A percentile compares a stretch with the other conserved stretches of the same genome.
Conservation (phyloP, 2,797 vertebrate species). For the Lycodopsis pacificus region DNA sequence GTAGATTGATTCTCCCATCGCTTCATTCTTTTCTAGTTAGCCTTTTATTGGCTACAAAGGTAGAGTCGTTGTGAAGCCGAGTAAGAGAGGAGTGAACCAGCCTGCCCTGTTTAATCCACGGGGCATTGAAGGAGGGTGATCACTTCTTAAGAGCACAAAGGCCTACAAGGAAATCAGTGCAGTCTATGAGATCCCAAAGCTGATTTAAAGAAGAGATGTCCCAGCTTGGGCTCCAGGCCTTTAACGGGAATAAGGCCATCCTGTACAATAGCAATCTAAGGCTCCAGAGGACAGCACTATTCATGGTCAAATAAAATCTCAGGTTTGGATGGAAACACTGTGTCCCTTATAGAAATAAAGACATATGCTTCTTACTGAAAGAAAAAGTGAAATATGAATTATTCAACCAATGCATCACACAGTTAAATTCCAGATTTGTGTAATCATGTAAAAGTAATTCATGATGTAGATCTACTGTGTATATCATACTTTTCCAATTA, state of each 20-base stretch:
- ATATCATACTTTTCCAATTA: constrained; percentile 38
- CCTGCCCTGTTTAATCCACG: constrained; percentile 96
- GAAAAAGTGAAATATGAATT: constrained; percentile 41
- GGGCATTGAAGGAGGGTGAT: constrained; percentile 97
- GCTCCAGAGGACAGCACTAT: constrained; percentile 90
- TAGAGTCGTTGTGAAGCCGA: constrained; percentile 88
- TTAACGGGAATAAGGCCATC: constrained; percentile 86
- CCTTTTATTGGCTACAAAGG: constrained; percentile 99
- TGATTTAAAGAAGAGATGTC: constrained; percentile 97
- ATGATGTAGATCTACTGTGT: constrained; percentile 15
- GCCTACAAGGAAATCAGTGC: constrained; percentile 97
- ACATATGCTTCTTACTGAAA: constrained; percentile 34
- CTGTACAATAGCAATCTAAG: constrained; percentile 90
- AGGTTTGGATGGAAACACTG: constrained; percentile 86
- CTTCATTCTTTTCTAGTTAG: constrained; percentile 99
- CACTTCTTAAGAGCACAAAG: constrained; percentile 95
- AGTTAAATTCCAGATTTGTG: constrained; percentile 11
- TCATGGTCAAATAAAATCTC: constrained; percentile 89
- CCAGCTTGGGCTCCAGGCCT: constrained; percentile 91
- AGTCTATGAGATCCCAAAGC: constrained; percentile 93
- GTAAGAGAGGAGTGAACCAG: constrained; percentile 87
- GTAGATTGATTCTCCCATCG: constrained; percentile 99
- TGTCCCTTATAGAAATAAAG: constrained; percentile 82
- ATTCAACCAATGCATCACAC: constrained; percentile 16
- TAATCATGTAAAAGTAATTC: neutral